These are phyloP conservation scores for Ammospiza nelsoni DNA, from an alignment of 2,113 vertebrate genomes.

Conservation along the genomic window DNA sequence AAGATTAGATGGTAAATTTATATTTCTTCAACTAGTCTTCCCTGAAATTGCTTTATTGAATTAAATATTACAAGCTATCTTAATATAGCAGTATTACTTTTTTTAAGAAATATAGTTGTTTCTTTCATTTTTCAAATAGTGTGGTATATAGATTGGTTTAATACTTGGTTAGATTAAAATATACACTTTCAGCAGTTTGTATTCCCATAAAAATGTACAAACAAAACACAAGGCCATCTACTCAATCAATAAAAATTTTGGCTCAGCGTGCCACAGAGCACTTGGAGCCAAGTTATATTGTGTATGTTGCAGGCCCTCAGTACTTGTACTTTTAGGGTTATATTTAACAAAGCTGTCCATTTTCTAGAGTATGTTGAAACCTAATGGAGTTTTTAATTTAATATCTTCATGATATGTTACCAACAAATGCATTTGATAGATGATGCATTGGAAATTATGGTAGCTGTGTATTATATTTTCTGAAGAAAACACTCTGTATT, in stretches of 20 bases:
- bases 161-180: neutral
- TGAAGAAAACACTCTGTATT: neutral
- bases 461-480: neutral
- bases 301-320: neutral
- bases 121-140: neutral
- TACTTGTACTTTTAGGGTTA: neutral
- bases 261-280: neutral
- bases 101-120: neutral
- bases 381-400: neutral
- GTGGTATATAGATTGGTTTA: neutral
- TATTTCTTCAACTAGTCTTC: neutral
- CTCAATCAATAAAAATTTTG: neutral
- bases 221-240: neutral
- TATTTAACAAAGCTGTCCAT: neutral
- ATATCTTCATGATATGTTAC: neutral
- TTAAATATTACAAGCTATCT: neutral
- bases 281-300: neutral
- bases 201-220: neutral
- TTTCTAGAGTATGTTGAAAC: neutral
- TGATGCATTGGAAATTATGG: neutral
- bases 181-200: neutral
- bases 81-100: neutral
- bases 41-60: neutral
- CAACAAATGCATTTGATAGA: neutral
- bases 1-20: neutral